Conservation (phyloP, 2,113 vertebrate species). For the Brachionichthys hirsutus region DNA sequence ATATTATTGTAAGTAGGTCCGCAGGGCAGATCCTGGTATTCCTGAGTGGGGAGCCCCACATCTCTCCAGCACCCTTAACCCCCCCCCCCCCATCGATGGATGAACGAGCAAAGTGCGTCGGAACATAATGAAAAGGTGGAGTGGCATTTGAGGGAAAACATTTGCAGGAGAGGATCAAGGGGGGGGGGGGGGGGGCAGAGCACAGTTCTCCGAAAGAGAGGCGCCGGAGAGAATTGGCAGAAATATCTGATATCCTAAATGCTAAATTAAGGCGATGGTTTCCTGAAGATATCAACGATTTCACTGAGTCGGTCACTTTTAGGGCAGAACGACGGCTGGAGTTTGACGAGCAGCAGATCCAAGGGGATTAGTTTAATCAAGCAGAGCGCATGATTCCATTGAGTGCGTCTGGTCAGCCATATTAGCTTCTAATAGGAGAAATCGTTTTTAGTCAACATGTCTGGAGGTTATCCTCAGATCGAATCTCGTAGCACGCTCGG, state of each 20-base stretch:
- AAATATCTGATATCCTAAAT: slow-evolving; percentile 46
- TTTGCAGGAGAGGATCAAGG: slow-evolving; percentile 36
- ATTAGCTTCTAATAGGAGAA: slow-evolving; percentile 15
- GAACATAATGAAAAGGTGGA: slow-evolving; percentile 51
- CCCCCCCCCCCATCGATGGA: slow-evolving; percentile 39
- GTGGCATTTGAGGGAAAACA: slow-evolving; percentile 54
- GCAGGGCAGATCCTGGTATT: slow-evolving; percentile 37
- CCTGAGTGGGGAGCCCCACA: slow-evolving; percentile 33
- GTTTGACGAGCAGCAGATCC: slow-evolving; percentile 30
- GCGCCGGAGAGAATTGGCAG: slow-evolving; percentile 22
- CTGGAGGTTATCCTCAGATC: slow-evolving; percentile 13
- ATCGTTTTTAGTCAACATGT: slow-evolving; percentile 13
- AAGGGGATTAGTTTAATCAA: slow-evolving; percentile 29
- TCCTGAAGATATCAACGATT: slow-evolving; percentile 24
- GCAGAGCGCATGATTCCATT: slow-evolving; percentile 23
- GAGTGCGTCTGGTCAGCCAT: slow-evolving; percentile 19
- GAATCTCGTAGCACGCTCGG: slow-evolving; percentile 1
- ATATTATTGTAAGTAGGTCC: slow-evolving; percentile 53
- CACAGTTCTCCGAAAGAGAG: slow-evolving; percentile 19
- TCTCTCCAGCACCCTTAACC: slow-evolving; percentile 30
- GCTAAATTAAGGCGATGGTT: slow-evolving; percentile 19
- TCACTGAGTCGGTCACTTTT: slow-evolving; percentile 15
- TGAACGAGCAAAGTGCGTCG: slow-evolving; percentile 36
- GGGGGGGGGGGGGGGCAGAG: too few species aligned
- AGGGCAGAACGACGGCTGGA: slow-evolving; percentile 10